Base-by-base conservation (phyloP, 2,888 invertebrate species). In the Amiota mariae region DNA sequence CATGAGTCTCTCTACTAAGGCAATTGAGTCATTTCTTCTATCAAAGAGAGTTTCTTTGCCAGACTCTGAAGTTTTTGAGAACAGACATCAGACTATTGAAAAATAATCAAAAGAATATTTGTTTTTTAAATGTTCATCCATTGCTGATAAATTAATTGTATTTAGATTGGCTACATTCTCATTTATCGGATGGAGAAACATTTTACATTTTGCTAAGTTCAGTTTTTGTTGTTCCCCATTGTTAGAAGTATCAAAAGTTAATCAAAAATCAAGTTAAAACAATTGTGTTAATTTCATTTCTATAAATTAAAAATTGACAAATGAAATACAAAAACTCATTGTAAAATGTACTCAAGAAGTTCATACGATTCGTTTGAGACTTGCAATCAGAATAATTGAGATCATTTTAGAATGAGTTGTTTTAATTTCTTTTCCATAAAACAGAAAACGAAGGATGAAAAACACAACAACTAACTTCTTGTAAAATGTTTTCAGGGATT, bases 151-250 rank as follows among this genome's bases (percentile, higher is more conserved):
- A 36, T 6, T 36, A 24, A 24, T n/a, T n/a, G n/a, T n/a, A n/a
- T 24, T 24, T 24, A 24, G 24, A 24, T 24, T 24, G 24, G 24
- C 3, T 24, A 2, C 3, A 36, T 36, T 36, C 36, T 13, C 49
- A 13, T 80, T 82, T 87, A 84, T 81, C 75, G 75, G 78, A 75
- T 80, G 81, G 87, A 87, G 82, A 81, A 82, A 81, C 85, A 84
- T 85, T 86, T 82, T 81, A 24, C 84, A 85, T 74, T 85, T 86
- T 10, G 78, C 78, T 74, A 73, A 80, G 75, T 80, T 76, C 83
- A 84, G 84, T 82, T 82, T 81, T 61, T 51, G 79, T 78, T 73
- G 80, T 79, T 79, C 75, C 78, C 18, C 70, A 47, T 56, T 70
- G 57, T 36, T 18, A 15, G 49, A 24, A 24, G 18, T 72, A 61